phyloP scores from a whole-genome alignment of 2,797 vertebrate species.

The Macrochelys suwanniensis region DNA sequence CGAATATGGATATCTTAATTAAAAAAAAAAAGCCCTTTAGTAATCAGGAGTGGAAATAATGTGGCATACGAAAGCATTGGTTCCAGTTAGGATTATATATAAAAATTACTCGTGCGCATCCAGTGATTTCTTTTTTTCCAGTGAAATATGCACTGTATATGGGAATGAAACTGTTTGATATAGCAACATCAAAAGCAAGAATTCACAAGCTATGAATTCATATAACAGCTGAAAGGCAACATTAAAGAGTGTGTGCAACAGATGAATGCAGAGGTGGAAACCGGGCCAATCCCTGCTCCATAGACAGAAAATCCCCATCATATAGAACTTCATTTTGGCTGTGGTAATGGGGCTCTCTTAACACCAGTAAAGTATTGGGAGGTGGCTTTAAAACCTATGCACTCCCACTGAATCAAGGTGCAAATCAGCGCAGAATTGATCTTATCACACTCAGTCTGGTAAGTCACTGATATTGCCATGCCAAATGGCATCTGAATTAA shows the following conservation, averaged over 20 bases:
- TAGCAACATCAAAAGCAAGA: neutral
- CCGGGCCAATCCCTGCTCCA: neutral
- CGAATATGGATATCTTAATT: neutral
- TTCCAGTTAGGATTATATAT: neutral
- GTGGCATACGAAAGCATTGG: neutral
- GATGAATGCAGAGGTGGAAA: slow-evolving; percentile 19
- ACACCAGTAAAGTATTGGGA: slow-evolving; percentile 13
- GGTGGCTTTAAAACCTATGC: slow-evolving; percentile 45
- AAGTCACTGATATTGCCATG: slow-evolving; percentile 52
- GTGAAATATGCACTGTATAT: neutral
- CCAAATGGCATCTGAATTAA: slow-evolving; percentile 71
- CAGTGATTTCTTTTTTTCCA: neutral
- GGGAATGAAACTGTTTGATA: neutral
- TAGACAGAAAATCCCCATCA: slow-evolving; percentile 10
- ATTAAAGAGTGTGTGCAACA: neutral
- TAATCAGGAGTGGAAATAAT: neutral
- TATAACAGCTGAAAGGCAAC: neutral
- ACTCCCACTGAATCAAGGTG: neutral
- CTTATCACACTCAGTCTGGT: slow-evolving; percentile 54
- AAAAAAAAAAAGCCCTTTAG: neutral
- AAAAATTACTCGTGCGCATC: neutral
- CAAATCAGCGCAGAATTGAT: slow-evolving; percentile 54
- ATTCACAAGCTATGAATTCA: neutral
- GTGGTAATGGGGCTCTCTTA: slow-evolving; percentile 27
- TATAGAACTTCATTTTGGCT: slow-evolving; percentile 40